Evolutionary conservation across 2,888 invertebrate species (phyloP), one percentile per base, ranked within the genome.

Genomic region (Drosophila sordidula): DNA sequence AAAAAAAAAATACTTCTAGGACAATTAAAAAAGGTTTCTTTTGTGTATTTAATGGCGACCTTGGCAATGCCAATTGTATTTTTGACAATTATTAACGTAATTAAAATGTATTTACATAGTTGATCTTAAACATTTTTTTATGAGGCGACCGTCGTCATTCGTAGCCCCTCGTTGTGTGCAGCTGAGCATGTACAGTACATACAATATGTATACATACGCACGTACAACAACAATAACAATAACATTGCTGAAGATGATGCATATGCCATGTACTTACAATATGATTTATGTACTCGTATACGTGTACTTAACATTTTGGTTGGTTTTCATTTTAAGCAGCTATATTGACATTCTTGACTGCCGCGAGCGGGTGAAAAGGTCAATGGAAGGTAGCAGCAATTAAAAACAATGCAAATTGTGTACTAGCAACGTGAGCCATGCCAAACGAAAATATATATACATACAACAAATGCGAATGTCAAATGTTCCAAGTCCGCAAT

Each of bases 41-140:
- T 64, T 65, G 47, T 68, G 41, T 68, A 45, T 41, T 62, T 73
- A 77, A 74, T 68, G 66, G 66, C 71, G 71, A 70, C 90, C 90
- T 90, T 89, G 88, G 76, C 88, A 86, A 80, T 90, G 88, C 70
- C 89, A 89, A 85, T 84, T 78, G 78, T 78, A 75, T 71, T 66
- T 90, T 86, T 70, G 84, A 76, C 89, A 89, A 90, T 89, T 90
- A 89, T 87, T 89, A 86, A 80, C 80, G 89, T 90, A 89, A 89
- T 89, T 90, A 89, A 84, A 89, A 85, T 83, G 75, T 87, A 87
- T 87, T 87, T 89, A 86, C 77, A 83, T 72, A 68, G 67, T 65
- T 82, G 73, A 82, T 76, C 85, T 87, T 68, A 72, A 73, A 70
- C 63, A 75, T 73, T 79, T 54, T 54, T 54, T 82, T 76, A 79